Percentiles rank a stretch among this genome's conserved stretches.
phyloP scores from a whole-genome alignment of 2,888 invertebrate genomes.

The Caenorhabditis sp. region DNA sequence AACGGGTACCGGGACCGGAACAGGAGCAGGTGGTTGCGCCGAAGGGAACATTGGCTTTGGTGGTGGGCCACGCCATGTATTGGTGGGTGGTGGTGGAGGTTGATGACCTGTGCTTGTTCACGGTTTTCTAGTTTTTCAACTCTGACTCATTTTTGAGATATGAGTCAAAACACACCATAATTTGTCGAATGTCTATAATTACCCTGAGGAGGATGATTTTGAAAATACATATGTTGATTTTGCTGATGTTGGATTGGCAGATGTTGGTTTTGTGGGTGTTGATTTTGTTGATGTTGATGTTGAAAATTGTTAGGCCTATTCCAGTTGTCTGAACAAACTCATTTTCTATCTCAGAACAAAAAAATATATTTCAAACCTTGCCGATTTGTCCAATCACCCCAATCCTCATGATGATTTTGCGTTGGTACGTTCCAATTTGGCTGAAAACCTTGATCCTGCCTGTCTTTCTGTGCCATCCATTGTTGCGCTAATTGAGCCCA shows the following conservation, averaged over 20 bases:
- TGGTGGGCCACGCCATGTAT: constrained; percentile 1
- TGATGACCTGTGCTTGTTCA: background rate
- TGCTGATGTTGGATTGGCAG: no score
- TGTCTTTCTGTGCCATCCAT: constrained; percentile 58
- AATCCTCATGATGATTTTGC: constrained; percentile 9
- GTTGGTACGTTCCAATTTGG: background rate
- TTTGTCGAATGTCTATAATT: constrained; percentile 1
- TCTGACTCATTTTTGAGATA: background rate
- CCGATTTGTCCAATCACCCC: constrained; percentile 32
- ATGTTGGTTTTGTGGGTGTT: no score
- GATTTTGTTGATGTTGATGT: no score
- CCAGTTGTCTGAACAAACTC: background rate
- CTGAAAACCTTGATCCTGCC: constrained; percentile 25
- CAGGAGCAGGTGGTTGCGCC: background rate
- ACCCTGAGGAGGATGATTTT: constrained; percentile 6
- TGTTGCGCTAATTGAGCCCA: constrained; percentile 67
- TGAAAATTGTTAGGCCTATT: background rate
- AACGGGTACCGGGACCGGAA: background rate
- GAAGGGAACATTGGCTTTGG: constrained; percentile 13
- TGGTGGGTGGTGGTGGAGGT: background rate
- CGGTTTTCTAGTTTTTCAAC: background rate
- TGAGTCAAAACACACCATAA: constrained; percentile 4
- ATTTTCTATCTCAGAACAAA: no score
- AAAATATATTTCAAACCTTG: constrained; percentile 8
- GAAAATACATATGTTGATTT: background rate